Conservation (phyloP, 2,113 vertebrate genomes). For the Scartelaos histophorus region DNA sequence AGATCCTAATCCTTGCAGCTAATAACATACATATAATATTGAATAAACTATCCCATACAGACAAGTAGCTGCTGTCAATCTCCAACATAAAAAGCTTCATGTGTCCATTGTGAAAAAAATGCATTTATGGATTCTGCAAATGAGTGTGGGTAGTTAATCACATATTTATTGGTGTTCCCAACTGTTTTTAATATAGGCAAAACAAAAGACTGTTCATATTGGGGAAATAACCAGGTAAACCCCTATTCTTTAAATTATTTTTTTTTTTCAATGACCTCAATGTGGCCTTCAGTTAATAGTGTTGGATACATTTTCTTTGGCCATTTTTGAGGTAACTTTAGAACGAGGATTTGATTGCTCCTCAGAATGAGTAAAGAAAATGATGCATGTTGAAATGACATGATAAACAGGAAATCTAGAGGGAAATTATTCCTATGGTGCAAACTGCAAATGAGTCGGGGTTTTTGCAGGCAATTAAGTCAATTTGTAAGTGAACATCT, state of each 20-base stretch:
- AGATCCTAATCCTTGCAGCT: background rate
- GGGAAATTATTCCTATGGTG: conserved; percentile 18
- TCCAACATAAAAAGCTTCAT: background rate
- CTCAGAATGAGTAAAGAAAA: conserved; percentile 10
- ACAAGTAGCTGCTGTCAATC: background rate
- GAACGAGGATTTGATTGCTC: conserved; percentile 19
- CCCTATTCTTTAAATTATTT: conserved; percentile 15
- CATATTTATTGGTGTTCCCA: conserved; percentile 1
- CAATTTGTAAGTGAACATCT: background rate
- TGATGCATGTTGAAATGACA: conserved; percentile 49
- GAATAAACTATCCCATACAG: too few relatives aligned
- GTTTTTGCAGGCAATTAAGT: background rate
- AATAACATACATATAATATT: background rate
- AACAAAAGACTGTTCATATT: conserved; percentile 32
- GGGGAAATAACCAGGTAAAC: conserved; percentile 38
- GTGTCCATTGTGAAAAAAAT: background rate
- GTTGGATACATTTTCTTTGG: conserved; percentile 33
- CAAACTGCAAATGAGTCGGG: background rate
- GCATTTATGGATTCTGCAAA: background rate
- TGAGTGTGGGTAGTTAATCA: background rate
- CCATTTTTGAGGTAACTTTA: conserved; percentile 33
- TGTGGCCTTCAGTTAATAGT: conserved; percentile 66
- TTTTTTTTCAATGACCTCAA: conserved; percentile 56
- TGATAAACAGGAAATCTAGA: conserved; percentile 6
- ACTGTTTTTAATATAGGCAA: conserved; percentile 18